Percentiles rank a stretch among this genome's conserved stretches.
These are phyloP conservation scores for Morpho achilles DNA, from an alignment of 2,888 invertebrate genomes.

Conservation along the genomic window DNA sequence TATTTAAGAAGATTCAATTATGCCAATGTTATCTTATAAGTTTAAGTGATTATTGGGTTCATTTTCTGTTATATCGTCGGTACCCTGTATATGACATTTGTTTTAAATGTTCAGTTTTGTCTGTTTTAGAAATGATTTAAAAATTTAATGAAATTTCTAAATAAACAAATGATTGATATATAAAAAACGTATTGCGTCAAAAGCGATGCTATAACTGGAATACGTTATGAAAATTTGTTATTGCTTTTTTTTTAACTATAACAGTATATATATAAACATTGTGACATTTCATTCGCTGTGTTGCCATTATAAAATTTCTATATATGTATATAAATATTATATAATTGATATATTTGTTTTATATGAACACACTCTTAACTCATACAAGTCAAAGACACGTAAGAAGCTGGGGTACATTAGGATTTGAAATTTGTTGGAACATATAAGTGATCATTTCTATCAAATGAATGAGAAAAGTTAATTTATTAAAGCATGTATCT, in stretches of 20 bases:
- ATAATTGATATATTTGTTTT: constrained; percentile 13
- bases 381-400: constrained; percentile 26
- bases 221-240: constrained; percentile 9
- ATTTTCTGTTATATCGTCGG: no score
- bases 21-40: no score
- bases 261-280: constrained; percentile 19
- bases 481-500: no score
- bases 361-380: constrained; percentile 26
- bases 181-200: constrained; percentile 1
- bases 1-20: no score
- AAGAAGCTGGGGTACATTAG: not conserved
- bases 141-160: no score
- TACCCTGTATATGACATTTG: no score
- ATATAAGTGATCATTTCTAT: no score
- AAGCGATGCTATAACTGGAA: not conserved
- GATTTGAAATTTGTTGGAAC: not conserved
- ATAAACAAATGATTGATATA: no score
- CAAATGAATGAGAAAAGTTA: no score
- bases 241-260: constrained; percentile 19
- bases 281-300: constrained; percentile 15
- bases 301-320: constrained; percentile 24
- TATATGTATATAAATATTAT: constrained; percentile 17
- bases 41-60: no score
- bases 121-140: no score
- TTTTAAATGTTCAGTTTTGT: no score